A percentile compares a stretch with the other conserved stretches of the same genome.
These are phyloP conservation scores for Spisula solida DNA, from an alignment of 2,888 invertebrate species.

Conservation along the genomic window DNA sequence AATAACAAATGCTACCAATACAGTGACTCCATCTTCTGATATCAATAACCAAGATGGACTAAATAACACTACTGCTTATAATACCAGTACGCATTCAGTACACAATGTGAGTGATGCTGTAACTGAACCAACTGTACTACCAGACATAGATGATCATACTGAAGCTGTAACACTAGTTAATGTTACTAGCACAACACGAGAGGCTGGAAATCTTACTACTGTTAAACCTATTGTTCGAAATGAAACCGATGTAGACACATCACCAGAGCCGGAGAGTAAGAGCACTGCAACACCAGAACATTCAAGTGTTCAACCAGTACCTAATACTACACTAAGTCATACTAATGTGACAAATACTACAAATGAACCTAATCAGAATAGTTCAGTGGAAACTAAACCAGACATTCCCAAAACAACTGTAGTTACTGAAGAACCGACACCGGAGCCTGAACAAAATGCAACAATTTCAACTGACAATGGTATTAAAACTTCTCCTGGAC, in stretches of 20 bases:
- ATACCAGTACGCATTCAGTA: no score
- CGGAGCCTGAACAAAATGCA: conserved; percentile 35
- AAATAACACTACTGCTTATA: no score
- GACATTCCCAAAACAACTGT: neutral
- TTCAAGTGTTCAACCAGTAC: conserved; percentile 18
- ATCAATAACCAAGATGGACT: no score
- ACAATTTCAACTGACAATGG: conserved; percentile 23
- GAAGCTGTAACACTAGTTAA: neutral
- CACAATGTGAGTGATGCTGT: neutral
- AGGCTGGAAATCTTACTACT: neutral
- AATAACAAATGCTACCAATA: neutral
- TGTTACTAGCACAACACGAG: neutral
- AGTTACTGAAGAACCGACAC: conserved; percentile 36
- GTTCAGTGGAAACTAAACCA: conserved; percentile 40
- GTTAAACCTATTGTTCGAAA: neutral
- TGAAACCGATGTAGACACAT: conserved; percentile 13
- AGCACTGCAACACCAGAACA: neutral
- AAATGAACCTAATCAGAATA: neutral
- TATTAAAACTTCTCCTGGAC: conserved; percentile 35
- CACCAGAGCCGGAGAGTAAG: neutral
- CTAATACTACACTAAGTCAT: neutral
- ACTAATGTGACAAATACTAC: conserved; percentile 18
- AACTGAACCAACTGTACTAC: neutral
- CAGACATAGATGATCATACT: conserved; percentile 5
- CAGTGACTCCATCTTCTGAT: no score